Base-by-base conservation (phyloP, 2,797 vertebrate genomes). In the Morelia viridis region DNA sequence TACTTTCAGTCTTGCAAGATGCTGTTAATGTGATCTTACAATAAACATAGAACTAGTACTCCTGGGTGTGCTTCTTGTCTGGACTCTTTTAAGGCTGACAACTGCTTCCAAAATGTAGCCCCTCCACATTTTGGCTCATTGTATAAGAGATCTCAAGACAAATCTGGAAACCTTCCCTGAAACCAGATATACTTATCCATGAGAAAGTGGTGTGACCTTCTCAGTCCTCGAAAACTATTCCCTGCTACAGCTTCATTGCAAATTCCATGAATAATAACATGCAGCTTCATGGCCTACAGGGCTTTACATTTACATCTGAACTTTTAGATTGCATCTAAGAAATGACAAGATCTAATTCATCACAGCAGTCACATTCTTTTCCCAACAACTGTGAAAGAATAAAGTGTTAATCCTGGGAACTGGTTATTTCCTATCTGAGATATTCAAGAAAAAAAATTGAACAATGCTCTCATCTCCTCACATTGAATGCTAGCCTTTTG, bases 201-300 rank as follows among this genome's bases (percentile, higher is more conserved):
- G 64, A 58, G 13, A 86, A 89, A 88, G 22, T 50, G 9, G 35
- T 17, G n/a, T 26, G 56, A 68, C 87, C 53, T 91, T 13, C 35
- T 91, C 35, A 91, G 13, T 85, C 86, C 88, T 61, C 87, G 68
- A 71, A 46, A 88, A 91, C 10, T 10, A 86, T 87, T 80, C 87
- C 87, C 84, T 91, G 46, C 50, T 64, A 84, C 13, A 91, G 31
- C 92, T 91, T 89, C 88, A 91, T 85, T 61, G 57, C 13, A 89
- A 91, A 91, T 85, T 91, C 90, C 31, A 76, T 91, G 87, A 68
- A 89, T 93, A 91, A 89, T 89, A 89, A 64, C 31, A 80, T 57
- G 91, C 46, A 88, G 68, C 31, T 83, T 24, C 17, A 50, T 50
- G 61, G 41, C 86, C 87, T 76, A 17, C 53, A 41, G 85, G 60